phyloP scores from a whole-genome alignment of 2,888 invertebrate genomes.

The Liodrosophila aerea region DNA sequence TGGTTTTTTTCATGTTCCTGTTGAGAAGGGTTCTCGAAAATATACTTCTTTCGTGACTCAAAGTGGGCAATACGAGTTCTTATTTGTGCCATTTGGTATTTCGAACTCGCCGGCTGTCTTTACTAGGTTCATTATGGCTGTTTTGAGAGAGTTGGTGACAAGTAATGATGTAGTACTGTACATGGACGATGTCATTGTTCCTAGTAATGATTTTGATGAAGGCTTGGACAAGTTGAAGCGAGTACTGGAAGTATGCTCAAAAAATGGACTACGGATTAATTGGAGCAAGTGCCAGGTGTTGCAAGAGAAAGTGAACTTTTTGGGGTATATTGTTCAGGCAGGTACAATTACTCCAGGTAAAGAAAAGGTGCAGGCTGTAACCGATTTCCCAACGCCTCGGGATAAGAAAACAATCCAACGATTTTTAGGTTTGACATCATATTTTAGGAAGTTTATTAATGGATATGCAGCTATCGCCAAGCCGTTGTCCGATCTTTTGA shows the following conservation, averaged over 20 bases:
- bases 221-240: background rate
- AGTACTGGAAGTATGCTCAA: background rate
- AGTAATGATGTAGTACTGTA: background rate
- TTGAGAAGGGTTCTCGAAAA: background rate
- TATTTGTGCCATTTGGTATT: no score
- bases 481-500: background rate
- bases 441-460: conserved; percentile 10
- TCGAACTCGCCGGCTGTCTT: no score
- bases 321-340: background rate
- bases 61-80: background rate
- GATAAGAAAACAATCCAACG: background rate
- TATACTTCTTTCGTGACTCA: background rate
- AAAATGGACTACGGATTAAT: conserved; percentile 1
- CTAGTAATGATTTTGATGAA: conserved; percentile 1
- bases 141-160: background rate
- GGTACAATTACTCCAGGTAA: background rate
- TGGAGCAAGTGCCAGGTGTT: background rate
- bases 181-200: conserved; percentile 1
- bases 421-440: background rate
- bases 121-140: background rate
- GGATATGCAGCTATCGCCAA: background rate
- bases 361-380: background rate
- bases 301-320: background rate
- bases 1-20: background rate
- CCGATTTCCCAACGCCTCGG: background rate